Evolutionary conservation across 2,113 vertebrate species (phyloP).

Genomic region (Anguilla japonica): DNA sequence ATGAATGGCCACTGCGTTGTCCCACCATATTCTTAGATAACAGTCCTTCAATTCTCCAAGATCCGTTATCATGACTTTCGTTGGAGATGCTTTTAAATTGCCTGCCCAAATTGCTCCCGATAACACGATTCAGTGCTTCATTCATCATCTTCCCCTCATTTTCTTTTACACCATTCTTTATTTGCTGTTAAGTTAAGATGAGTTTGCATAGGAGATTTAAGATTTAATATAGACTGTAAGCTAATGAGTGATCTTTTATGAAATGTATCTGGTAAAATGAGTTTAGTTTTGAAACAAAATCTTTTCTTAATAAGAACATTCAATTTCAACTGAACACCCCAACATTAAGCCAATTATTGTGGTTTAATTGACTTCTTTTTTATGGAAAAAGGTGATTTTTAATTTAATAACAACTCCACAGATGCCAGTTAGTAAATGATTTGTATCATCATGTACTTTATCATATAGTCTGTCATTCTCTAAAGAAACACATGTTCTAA

Average conservation of each 20-base stretch:
- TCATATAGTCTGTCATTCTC: background rate
- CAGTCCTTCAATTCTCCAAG: background rate
- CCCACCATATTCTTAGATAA: background rate
- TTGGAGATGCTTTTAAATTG: background rate
- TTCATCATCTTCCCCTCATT: background rate
- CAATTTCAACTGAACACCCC: background rate
- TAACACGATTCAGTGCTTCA: background rate
- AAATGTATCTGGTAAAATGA: background rate
- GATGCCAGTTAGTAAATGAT: no score
- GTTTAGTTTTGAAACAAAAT: background rate
- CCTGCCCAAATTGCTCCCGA: background rate
- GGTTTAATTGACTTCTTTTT: no score
- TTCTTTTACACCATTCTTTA: background rate
- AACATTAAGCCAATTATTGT: background rate
- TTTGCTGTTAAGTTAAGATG: background rate
- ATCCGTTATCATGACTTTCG: background rate
- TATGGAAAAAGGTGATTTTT: no score
- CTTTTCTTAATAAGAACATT: background rate
- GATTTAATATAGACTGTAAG: background rate
- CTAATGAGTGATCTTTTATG: background rate
- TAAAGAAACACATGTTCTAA: background rate
- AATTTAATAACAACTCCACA: no score
- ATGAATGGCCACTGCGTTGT: background rate
- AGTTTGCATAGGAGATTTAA: background rate
- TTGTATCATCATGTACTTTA: no score